phyloP scores from a whole-genome alignment of 2,888 invertebrate species.

The Tipula lateralis region DNA sequence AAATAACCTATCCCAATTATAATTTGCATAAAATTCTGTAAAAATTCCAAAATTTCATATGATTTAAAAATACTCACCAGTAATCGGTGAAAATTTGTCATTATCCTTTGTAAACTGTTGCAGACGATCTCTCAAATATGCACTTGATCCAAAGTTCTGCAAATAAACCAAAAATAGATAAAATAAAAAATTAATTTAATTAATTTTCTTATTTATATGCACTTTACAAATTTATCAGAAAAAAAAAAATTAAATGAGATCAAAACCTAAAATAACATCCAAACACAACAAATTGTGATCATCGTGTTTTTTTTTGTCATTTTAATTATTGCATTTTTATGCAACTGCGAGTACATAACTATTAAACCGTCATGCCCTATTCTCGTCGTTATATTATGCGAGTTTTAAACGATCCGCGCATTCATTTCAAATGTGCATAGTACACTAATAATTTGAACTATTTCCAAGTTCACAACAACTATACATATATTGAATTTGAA shows the following conservation, averaged over 20 bases:
- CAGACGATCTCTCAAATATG: constrained; percentile 47
- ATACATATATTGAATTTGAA: not conserved
- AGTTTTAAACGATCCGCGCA: not conserved
- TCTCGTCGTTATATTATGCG: not conserved
- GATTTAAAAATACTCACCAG: constrained; percentile 38
- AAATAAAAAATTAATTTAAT: not conserved
- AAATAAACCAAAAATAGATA: constrained; percentile 30
- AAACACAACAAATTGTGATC: not conserved
- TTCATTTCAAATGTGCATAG: not conserved
- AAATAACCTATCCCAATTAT: constrained; percentile 9
- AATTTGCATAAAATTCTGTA: not conserved
- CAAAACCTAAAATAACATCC: not conserved
- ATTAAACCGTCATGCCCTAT: constrained; percentile 19
- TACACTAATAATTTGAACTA: not conserved
- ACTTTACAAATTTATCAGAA: not conserved
- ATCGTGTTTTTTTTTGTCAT: constrained; percentile 27
- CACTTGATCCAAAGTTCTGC: constrained; percentile 48
- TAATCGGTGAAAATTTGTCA: constrained; percentile 45
- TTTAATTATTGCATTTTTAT: not conserved
- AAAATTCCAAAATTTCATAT: not conserved
- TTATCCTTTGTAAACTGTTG: constrained; percentile 44
- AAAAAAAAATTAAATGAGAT: not conserved
- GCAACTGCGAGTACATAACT: not conserved
- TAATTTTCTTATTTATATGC: not conserved
- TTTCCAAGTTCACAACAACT: constrained; percentile 3